Conservation (phyloP, 2,888 invertebrate species). For the Thymelicus acteon region DNA sequence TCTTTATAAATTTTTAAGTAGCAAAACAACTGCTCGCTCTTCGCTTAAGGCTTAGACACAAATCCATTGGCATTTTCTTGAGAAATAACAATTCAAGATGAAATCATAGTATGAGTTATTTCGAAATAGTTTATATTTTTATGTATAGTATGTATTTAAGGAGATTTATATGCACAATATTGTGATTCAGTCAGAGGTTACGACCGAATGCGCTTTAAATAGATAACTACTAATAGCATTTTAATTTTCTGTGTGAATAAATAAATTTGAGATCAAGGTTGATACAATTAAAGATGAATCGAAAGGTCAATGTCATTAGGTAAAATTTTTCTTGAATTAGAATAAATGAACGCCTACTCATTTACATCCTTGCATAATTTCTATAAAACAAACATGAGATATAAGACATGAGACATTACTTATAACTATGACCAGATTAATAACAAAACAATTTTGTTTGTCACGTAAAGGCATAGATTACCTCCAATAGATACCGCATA, state of each 20-base stretch:
- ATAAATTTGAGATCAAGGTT: not conserved
- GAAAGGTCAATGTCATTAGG: not conserved
- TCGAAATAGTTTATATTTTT: constrained; percentile 53
- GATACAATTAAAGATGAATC: not conserved
- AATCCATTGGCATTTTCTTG: constrained; percentile 48
- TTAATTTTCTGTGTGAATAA: not conserved
- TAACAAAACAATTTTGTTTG: no score
- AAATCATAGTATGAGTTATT: constrained; percentile 52
- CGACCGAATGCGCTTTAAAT: not conserved
- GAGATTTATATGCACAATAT: constrained; percentile 25
- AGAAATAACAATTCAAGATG: constrained; percentile 62
- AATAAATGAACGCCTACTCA: no score
- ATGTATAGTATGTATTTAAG: constrained; percentile 41
- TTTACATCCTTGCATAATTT: no score
- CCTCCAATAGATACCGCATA: no score
- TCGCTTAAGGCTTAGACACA: constrained; percentile 37
- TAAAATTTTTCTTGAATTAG: no score
- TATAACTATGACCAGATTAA: no score
- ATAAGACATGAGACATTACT: no score
- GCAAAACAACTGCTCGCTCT: not conserved
- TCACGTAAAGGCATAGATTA: no score
- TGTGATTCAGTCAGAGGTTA: constrained; percentile 4
- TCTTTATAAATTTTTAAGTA: no score
- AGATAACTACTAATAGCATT: not conserved
- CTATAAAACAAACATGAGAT: no score